Evolutionary conservation across 2,113 vertebrate genomes (phyloP).

Genomic region (Potamarius usumacintae): DNA sequence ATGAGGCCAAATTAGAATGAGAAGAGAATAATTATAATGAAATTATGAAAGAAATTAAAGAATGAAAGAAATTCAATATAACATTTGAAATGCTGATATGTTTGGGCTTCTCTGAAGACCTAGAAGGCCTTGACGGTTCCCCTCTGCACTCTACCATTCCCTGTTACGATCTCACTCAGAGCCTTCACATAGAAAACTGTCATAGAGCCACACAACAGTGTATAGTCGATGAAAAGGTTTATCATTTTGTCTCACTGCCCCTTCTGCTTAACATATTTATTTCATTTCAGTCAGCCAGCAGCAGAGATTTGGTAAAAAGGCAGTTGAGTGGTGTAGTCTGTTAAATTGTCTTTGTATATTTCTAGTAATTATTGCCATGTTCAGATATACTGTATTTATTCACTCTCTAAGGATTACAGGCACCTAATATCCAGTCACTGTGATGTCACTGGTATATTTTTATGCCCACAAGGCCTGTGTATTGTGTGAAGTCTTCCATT

Average conservation of each 20-base stretch:
- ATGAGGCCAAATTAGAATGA: too few relatives aligned
- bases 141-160: not conserved
- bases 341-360: not conserved
- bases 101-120: too few relatives aligned
- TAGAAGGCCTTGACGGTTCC: too few relatives aligned
- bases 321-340: not conserved
- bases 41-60: too few relatives aligned
- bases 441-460: constrained; percentile 8
- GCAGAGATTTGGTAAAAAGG: not conserved
- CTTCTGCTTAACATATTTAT: constrained; percentile 26
- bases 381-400: not conserved
- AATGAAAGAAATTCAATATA: too few relatives aligned
- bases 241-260: constrained; percentile 30
- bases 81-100: too few relatives aligned
- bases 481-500: constrained; percentile 41
- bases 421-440: constrained; percentile 3
- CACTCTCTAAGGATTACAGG: not conserved
- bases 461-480: not conserved
- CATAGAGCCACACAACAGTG: not conserved
- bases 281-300: constrained; percentile 15
- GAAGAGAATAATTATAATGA: too few relatives aligned
- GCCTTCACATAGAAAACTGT: not conserved
- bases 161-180: not conserved
- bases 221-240: not conserved
- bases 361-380: constrained; percentile 8